Conservation (phyloP, 2,797 vertebrate genomes). For the Micrastur ruficollis region DNA sequence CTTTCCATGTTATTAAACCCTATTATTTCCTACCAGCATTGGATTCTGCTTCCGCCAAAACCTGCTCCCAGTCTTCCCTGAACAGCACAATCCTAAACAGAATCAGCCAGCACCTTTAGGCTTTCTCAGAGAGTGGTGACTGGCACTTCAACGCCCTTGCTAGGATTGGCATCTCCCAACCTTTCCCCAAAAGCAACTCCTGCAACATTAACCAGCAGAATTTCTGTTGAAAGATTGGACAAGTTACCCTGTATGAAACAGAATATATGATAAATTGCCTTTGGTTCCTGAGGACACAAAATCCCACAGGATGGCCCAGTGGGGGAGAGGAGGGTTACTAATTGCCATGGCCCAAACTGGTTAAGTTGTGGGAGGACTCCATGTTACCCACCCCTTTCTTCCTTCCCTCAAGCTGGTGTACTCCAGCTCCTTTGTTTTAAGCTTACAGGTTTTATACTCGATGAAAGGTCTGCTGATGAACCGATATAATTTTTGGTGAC, state of each 20-base stretch:
- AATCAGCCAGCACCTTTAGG: neutral
- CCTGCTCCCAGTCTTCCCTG: neutral
- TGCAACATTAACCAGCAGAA: neutral
- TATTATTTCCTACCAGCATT: neutral
- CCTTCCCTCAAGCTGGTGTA: neutral
- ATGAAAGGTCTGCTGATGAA: neutral
- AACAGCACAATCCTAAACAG: neutral
- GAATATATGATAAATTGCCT: neutral
- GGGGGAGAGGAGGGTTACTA: neutral
- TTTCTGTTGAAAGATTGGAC: neutral
- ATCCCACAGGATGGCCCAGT: neutral
- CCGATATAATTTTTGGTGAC: neutral
- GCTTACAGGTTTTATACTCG: neutral
- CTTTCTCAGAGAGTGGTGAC: neutral
- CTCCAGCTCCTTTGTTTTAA: neutral
- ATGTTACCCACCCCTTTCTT: neutral
- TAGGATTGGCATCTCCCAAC: accelerated
- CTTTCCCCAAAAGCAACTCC: neutral
- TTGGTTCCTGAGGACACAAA: neutral
- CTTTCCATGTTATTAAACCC: neutral
- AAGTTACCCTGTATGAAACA: neutral
- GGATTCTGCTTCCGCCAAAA: neutral
- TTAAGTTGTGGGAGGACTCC: neutral
- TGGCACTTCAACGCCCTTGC: neutral
- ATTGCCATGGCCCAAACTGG: neutral